Evolutionary conservation across 37 sponge, comb jelly and placozoan species (phyloP).

Genomic region (Halisarca cf. caerulea): DNA sequence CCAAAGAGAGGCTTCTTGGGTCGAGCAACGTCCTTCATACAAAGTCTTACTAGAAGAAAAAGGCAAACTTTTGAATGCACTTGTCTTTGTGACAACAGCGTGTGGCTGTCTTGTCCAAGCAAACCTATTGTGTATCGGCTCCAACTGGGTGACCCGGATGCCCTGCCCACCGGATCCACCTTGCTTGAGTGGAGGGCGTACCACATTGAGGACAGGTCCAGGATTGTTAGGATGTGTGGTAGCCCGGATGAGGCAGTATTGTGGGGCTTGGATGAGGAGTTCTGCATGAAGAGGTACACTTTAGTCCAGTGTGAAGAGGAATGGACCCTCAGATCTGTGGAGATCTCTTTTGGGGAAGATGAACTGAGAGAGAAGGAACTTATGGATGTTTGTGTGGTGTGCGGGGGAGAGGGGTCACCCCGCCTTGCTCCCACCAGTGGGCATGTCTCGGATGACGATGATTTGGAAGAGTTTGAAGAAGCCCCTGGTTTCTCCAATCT

Average conservation of each 20-base stretch:
- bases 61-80: not conserved
- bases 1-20: not conserved
- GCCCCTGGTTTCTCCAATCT: not conserved
- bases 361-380: not conserved
- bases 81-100: not conserved
- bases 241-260: not conserved
- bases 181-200: not conserved
- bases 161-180: too few species aligned
- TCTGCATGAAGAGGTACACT: not conserved
- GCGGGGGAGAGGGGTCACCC: not conserved
- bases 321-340: not conserved
- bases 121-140: not conserved
- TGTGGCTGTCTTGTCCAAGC: slow-evolving; percentile 4
- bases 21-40: slow-evolving; percentile 1
- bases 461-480: slow-evolving; percentile 1
- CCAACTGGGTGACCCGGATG: not conserved
- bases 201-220: not conserved
- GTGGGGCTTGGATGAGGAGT: not conserved
- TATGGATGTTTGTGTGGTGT: not conserved
- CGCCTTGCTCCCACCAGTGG: not conserved
- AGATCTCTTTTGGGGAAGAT: not conserved
- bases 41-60: not conserved
- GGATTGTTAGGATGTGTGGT: not conserved
- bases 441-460: not conserved
- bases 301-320: not conserved